Conservation (phyloP, 2,888 invertebrate species). For the Celastrina argiolus region DNA sequence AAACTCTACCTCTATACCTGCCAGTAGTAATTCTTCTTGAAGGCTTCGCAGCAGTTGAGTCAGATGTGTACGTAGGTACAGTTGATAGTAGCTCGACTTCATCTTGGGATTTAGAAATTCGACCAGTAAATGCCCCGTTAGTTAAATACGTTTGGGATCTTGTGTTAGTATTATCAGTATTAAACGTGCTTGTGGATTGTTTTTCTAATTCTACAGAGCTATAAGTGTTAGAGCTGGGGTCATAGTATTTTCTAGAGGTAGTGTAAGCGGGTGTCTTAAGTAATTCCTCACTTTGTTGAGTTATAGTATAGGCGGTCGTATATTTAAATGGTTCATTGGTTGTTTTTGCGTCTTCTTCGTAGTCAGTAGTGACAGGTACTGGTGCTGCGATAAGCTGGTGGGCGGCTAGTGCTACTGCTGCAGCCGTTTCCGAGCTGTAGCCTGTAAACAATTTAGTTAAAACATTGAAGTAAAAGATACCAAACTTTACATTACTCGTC, state of each 20-base stretch:
- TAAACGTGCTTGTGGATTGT: constrained; percentile 23
- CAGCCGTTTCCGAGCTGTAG: constrained; percentile 61
- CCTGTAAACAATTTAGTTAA: constrained; percentile 41
- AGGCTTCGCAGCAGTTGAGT: constrained; percentile 20
- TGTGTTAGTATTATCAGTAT: constrained; percentile 24
- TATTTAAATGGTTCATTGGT: constrained; percentile 26
- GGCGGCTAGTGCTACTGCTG: constrained; percentile 67
- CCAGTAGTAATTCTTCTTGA: not conserved
- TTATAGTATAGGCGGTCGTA: constrained; percentile 44
- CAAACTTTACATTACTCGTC: not conserved
- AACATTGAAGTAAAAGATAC: not conserved
- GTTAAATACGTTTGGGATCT: constrained; percentile 24
- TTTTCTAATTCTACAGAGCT: constrained; percentile 30
- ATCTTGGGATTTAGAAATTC: constrained; percentile 25
- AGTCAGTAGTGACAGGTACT: constrained; percentile 55
- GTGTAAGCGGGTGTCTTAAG: constrained; percentile 45
- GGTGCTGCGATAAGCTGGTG: constrained; percentile 70
- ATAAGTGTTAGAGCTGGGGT: constrained; percentile 44
- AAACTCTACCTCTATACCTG: not conserved
- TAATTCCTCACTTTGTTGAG: constrained; percentile 54
- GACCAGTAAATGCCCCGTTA: constrained; percentile 26
- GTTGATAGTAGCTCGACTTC: not conserved
- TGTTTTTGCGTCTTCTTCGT: constrained; percentile 51
- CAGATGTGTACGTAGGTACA: constrained; percentile 17
- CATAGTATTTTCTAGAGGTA: constrained; percentile 37